These are phyloP conservation scores for Coptotermes formosanus DNA, from an alignment of 1,140 invertebrate genomes.

Conservation along the genomic window DNA sequence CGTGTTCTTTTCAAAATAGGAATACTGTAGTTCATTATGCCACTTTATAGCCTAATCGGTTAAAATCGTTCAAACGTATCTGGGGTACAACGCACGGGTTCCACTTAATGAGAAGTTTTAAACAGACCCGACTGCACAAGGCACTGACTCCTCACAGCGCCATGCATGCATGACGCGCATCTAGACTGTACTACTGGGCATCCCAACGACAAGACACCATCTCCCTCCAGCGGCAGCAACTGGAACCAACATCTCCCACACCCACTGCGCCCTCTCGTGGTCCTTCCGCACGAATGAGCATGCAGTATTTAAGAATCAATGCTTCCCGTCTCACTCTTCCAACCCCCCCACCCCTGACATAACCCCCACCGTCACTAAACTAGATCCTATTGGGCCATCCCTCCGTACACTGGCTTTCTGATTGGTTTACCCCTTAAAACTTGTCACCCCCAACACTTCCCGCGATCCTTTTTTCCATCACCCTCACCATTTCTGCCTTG, in stretches of 20 bases:
- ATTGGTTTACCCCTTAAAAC: slow-evolving; percentile 28
- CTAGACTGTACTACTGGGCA: neutral
- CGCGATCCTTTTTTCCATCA: slow-evolving; percentile 7
- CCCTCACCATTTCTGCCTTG: slow-evolving; percentile 5
- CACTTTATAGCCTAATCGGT: too few species aligned
- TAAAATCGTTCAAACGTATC: too few species aligned
- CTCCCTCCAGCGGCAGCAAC: neutral
- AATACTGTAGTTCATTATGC: too few species aligned
- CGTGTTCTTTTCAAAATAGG: too few species aligned
- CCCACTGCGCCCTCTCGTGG: slow-evolving; percentile 19
- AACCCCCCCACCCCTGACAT: slow-evolving; percentile 8
- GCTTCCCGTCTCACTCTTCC: slow-evolving; percentile 10
- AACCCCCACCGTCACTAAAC: neutral
- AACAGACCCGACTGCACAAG: too few species aligned
- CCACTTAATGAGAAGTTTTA: too few species aligned
- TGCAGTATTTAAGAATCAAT: slow-evolving; percentile 27
- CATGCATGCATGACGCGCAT: neutral
- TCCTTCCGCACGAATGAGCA: slow-evolving; percentile 26
- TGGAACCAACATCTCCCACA: neutral
- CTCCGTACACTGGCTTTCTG: neutral
- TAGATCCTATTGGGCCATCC: neutral
- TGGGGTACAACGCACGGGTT: too few species aligned
- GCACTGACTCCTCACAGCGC: neutral
- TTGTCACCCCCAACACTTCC: slow-evolving; percentile 16
- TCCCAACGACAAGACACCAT: neutral